These are phyloP conservation scores for Dicyrtomina minuta DNA, from an alignment of 2,888 invertebrate genomes.

Conservation along the genomic window DNA sequence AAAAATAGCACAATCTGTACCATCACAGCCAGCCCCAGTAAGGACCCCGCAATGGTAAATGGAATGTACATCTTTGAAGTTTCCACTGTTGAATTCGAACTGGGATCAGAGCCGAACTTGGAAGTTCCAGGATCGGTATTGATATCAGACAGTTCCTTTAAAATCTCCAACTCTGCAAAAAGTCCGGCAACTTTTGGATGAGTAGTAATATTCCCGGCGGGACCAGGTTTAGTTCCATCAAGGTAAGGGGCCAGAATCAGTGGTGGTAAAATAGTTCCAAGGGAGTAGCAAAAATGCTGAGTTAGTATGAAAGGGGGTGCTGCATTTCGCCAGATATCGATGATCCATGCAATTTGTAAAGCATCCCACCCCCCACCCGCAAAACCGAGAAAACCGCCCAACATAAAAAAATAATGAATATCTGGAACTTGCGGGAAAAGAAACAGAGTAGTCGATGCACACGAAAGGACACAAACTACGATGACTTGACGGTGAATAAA, in stretches of 20 bases:
- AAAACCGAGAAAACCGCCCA: slow-evolving; percentile 35
- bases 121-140: no score
- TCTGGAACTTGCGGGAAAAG: background rate
- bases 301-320: slow-evolving; percentile 37
- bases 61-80: slow-evolving; percentile 26
- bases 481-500: no score
- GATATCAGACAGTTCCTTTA: no score
- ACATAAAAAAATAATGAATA: slow-evolving; percentile 23
- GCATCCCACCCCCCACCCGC: slow-evolving; percentile 39
- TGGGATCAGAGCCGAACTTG: no score
- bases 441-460: no score
- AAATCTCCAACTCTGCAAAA: no score
- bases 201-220: background rate
- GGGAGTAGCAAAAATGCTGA: slow-evolving; percentile 40
- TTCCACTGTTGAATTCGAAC: background rate
- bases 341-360: slow-evolving; percentile 44
- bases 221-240: background rate
- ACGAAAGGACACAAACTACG: no score
- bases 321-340: slow-evolving; percentile 41
- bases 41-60: slow-evolving; percentile 35
- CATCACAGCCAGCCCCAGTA: slow-evolving; percentile 19
- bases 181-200: no score
- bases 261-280: slow-evolving; percentile 35
- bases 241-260: slow-evolving; percentile 38
- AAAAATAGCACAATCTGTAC: slow-evolving; percentile 30